A percentile compares a stretch with the other conserved stretches of the same genome.
These are phyloP conservation scores for Lamellibrachia luymesi DNA, from an alignment of 1,140 invertebrate species.

Conservation along the genomic window DNA sequence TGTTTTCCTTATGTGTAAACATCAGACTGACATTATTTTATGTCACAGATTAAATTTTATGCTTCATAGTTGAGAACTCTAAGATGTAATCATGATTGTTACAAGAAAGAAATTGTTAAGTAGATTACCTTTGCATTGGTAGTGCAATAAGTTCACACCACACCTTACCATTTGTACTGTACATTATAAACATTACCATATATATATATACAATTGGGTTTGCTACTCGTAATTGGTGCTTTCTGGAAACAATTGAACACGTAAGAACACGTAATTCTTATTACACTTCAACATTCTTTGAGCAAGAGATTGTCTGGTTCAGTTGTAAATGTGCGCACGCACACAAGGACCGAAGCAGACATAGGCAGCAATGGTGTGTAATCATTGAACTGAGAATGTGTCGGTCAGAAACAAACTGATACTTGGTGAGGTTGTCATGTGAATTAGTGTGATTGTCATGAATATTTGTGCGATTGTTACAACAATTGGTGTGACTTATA, in stretches of 20 bases:
- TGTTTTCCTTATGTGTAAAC: neutral
- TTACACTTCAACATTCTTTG: neutral
- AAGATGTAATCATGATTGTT: neutral
- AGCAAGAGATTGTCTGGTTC: neutral
- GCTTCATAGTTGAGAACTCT: neutral
- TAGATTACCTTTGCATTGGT: neutral
- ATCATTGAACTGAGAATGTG: neutral
- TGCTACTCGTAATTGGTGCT: neutral
- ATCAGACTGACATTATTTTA: neutral
- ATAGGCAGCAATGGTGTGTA: neutral
- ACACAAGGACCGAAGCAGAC: neutral
- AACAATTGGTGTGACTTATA: neutral
- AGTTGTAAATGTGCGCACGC: neutral
- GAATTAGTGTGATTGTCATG: neutral
- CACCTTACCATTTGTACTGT: neutral
- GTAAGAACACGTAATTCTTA: neutral
- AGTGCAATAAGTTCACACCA: neutral
- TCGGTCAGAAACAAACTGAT: neutral
- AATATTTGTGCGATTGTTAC: neutral
- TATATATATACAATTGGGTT: neutral
- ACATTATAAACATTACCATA: conserved; percentile 6
- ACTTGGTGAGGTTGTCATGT: too few species aligned
- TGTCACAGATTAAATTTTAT: neutral
- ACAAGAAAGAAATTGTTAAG: neutral
- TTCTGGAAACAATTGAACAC: neutral